Base-by-base conservation (phyloP, 2,797 vertebrate genomes). In the Phalanger gymnotis region DNA sequence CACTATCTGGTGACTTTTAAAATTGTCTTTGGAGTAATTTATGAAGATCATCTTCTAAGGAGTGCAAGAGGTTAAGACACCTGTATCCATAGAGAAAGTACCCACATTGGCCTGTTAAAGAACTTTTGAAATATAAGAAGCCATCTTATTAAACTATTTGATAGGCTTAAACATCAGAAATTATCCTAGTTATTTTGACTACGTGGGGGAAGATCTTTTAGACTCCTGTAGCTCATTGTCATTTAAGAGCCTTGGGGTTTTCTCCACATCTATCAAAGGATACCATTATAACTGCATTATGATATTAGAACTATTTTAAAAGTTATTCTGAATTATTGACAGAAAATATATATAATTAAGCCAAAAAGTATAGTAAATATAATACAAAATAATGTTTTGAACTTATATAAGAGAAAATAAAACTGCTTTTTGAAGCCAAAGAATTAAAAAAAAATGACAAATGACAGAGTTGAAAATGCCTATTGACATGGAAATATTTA, bases 281-380 rank as follows among this genome's bases (percentile, higher is more conserved):
- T 91, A 93, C 16, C 56, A 40, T 34, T 81, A 31, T 93, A 96
- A 96, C 94, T 95, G 92, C 57, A 92, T 95, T 94, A 92, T 92
- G 81, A 94, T 95, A 92, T 95, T 95, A 95, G 90, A 58, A 93
- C 97, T 61, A 16, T 54, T 97, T 97, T 58, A 91, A 96, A 96
- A 93, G 92, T 92, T 87, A 91, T 96, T 96, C 96, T 97, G 96
- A 97, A 96, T 92, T 94, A 3, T 96, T 97, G 95, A 94, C 94
- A 91, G 95, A 95, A 96, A 95, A 95, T 96, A 96, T 96, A 54
- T 95, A 97, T 92, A 95, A 95, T 96, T 94, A 97, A 96, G 93
- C 97, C 95, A 96, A 96, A 92, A 97, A 96, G 95, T 94, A 95
- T 66, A 92, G 90, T 96, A 95, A 94, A 97, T 95, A 28, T 94